Base-by-base conservation (phyloP, 2,797 vertebrate genomes). In the Microctenopoma stevenorrisi region DNA sequence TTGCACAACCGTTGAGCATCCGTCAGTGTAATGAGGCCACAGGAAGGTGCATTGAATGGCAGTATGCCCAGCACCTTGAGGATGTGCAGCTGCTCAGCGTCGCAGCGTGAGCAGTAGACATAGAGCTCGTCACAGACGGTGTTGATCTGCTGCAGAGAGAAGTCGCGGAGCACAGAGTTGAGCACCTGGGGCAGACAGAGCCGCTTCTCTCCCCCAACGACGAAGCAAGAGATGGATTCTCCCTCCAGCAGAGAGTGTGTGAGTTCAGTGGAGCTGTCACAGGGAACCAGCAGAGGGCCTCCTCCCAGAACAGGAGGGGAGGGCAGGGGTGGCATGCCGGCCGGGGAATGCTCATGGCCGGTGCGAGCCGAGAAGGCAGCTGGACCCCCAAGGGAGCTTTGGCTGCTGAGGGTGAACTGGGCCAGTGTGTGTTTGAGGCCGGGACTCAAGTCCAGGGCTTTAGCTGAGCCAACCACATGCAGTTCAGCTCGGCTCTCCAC, bases 1-100 rank as follows among this genome's bases (percentile, higher is more conserved):
- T 99, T 98, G 91, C 98, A 99, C 74, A 99, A 93, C 82, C 98
- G 94, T 74, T 99, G 97, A n/a, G 98, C 97, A 56, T 99, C 98
- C 0, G 98, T 99, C 84, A 98, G 93, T 0, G 98, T 99, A 56
- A 99, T 99, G 60, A 99, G 95, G 89, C 98, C 97, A 50, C 97
- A 99, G 76, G 97, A 99, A 0, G 97, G 98, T 10, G 97, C 98
- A 0, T 97, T 98, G 86, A 99, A 98, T 0, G 98, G 98, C 90
- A 99, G 94, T 72, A 99, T 98, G 81, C 98, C 98, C 89, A 99
- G 86, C 86, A 98, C 97, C 88, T 99, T 99, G 78, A 99, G 95
- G 48, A 99, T 98, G 78, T 98, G 97, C 82, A 99, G 96, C 90
- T 99, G 97, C 88, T 98, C 96, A 0, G 95, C 97, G 7, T 97